phyloP scores from a whole-genome alignment of 2,113 vertebrate species.

The Hoplias malabaricus region DNA sequence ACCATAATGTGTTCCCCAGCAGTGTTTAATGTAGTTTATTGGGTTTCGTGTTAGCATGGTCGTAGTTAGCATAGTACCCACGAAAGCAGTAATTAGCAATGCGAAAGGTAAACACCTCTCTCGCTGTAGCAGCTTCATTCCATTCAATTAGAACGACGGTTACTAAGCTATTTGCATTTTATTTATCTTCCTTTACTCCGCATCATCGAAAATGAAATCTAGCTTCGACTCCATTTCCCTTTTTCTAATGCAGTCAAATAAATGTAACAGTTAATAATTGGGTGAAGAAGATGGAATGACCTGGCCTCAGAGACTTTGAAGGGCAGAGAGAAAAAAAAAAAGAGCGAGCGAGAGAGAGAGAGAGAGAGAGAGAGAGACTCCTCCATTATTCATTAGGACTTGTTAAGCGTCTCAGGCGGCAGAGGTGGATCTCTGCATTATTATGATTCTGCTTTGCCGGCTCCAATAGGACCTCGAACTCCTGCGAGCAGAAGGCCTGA shows the following conservation, averaged over 20 bases:
- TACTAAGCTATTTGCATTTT: constrained; percentile 6
- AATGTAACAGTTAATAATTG: constrained; percentile 46
- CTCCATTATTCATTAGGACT: constrained; percentile 57
- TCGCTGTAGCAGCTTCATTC: background rate
- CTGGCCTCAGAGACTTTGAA: constrained; percentile 44
- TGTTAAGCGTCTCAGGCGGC: constrained; percentile 48
- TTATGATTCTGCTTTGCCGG: constrained; percentile 53
- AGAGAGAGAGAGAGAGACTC: constrained; percentile 45
- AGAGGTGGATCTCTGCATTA: constrained; percentile 55
- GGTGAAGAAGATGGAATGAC: constrained; percentile 42
- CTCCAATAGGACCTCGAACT: constrained; percentile 56
- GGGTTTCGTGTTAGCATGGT: too few species aligned
- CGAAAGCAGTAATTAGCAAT: constrained; percentile 15
- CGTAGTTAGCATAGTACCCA: background rate
- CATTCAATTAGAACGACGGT: constrained; percentile 14
- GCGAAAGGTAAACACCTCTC: background rate
- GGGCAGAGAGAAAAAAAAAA: constrained; percentile 40
- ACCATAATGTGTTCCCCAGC: too few species aligned
- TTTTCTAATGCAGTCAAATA: constrained; percentile 32
- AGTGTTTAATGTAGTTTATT: too few species aligned
- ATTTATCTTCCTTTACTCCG: background rate
- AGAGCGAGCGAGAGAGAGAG: constrained; percentile 9
- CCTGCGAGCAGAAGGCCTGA: constrained; percentile 55
- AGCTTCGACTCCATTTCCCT: background rate
- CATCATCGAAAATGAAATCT: background rate